Evolutionary conservation across 2,113 vertebrate genomes (phyloP), one percentile per base, ranked within the genome.

Genomic region (Uropsilus gracilis): DNA sequence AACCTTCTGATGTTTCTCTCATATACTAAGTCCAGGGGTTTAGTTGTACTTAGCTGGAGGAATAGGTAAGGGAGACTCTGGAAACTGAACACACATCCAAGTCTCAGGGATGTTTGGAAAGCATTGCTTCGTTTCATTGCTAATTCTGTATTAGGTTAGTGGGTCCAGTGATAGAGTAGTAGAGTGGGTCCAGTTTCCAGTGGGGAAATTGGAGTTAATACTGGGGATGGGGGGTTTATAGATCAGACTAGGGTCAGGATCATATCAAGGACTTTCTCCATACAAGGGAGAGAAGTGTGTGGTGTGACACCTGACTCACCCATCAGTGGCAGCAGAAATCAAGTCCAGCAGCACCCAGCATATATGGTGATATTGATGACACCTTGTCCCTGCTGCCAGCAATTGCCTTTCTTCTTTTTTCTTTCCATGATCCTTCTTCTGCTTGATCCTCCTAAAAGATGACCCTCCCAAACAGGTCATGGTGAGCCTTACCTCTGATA

Each of bases 331-430:
- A 20, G 11, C 72, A 9, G 53, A 44, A 28, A 66, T 24, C 68
- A 57, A 28, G 44, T 42, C 32, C 0, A 1, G 57, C 22, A 12
- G 18, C 1, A 16, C 9, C 66, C 16, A 26, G 0, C 0, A 2
- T 37, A 26, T 59, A 39, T n/a, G 14, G 3, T 9, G 72, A 39
- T 34, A 18, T 34, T 30, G 10, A 24, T 0, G 3, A 32, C 26
- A n/a, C 50, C 78, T 81, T 50, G 26, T 30, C 17, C 8, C 34
- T 48, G 5, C 14, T n/a, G 68, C 57, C 32, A 26, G 55, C 18
- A 1, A 1, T 11, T 63, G 14, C 42, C 48, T 78, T 87, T 86
- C 81, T 11, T 30, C 57, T 57, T 14, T 50, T 86, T 32, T 34
- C 28, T 22, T 28, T 44, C 16, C 24, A 8, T 12, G 16, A 44